phyloP scores from a whole-genome alignment of 2,797 vertebrate genomes.

The Craterocephalus amniculus region DNA sequence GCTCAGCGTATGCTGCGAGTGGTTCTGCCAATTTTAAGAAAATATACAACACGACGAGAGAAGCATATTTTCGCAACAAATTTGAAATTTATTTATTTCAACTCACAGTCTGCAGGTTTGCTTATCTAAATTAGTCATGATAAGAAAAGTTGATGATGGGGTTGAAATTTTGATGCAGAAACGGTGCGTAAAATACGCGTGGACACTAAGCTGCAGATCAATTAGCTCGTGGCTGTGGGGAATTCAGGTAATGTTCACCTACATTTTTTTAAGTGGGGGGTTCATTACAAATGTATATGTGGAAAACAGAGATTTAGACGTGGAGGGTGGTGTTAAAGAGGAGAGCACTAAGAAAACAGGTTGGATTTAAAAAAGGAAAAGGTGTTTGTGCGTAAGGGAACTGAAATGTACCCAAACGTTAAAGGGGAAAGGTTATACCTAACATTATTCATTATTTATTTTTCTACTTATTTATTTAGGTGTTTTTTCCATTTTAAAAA shows the following conservation, averaged over 20 bases:
- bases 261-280: background rate
- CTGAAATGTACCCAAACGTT: background rate
- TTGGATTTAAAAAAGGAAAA: background rate
- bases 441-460: background rate
- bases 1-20: background rate
- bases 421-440: background rate
- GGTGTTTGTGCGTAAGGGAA: slow-evolving; percentile 5
- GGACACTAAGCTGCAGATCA: slow-evolving; percentile 38
- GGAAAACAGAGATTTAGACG: background rate
- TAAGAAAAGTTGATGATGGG: slow-evolving; percentile 48
- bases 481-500: no score
- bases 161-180: slow-evolving; percentile 59
- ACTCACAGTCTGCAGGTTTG: background rate
- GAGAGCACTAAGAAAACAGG: background rate
- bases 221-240: slow-evolving; percentile 34
- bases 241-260: background rate
- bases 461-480: background rate
- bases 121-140: slow-evolving; percentile 50
- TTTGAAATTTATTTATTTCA: background rate
- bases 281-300: slow-evolving; percentile 3
- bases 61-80: slow-evolving; percentile 16
- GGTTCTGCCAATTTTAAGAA: background rate
- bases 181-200: slow-evolving; percentile 37
- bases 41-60: slow-evolving; percentile 4
- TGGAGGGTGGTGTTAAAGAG: background rate